These are phyloP conservation scores for Oophaga sylvatica DNA, from an alignment of 2,797 vertebrate species.

Conservation along the genomic window DNA sequence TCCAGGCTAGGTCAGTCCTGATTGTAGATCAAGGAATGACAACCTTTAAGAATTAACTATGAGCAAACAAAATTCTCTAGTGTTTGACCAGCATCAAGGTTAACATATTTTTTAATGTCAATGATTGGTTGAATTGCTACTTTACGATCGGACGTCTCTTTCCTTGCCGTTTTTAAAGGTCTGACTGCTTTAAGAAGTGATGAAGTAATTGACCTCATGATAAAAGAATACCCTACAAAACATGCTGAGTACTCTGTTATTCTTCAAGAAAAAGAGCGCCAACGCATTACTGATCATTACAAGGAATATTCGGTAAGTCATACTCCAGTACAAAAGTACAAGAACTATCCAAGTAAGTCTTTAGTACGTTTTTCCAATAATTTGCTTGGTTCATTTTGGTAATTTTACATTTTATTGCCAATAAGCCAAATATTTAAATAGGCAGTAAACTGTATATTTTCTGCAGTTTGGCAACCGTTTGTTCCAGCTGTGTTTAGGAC, in stretches of 20 bases:
- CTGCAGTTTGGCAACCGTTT: no score
- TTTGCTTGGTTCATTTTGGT: neutral
- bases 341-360: neutral
- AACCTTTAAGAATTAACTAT: no score
- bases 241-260: constrained; percentile 97
- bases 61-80: neutral
- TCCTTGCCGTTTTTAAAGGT: constrained; percentile 73
- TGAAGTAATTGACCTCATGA: constrained; percentile 98
- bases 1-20: neutral
- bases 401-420: no score
- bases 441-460: no score
- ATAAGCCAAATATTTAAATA: no score
- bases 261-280: constrained; percentile 93
- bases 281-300: constrained; percentile 89
- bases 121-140: neutral
- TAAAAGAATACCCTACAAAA: constrained; percentile 96
- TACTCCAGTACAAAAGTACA: neutral
- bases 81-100: neutral
- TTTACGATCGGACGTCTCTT: constrained; percentile 11
- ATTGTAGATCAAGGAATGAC: no score
- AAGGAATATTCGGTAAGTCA: constrained; percentile 96
- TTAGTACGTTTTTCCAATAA: neutral
- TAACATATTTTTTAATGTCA: neutral
- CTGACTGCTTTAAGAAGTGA: constrained; percentile 95
- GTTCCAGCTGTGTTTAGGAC: no score